Base-by-base conservation (phyloP, 30 jellyfish, hydroid and myxozoan genomes). In the Cassiopea andromeda region DNA sequence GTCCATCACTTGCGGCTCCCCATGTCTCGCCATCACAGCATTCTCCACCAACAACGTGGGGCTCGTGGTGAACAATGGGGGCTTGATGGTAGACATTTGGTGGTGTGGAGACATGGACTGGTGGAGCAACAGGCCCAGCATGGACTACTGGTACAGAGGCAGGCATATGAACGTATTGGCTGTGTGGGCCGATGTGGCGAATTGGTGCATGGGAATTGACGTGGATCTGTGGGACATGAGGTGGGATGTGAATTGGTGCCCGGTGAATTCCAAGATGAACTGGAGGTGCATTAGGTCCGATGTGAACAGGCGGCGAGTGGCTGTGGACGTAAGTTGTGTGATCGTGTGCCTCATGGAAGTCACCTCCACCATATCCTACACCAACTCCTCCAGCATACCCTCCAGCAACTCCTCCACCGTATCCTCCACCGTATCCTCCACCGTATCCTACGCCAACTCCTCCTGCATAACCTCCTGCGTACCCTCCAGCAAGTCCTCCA, bases 231-330 rank as follows among this genome's bases (percentile, higher is more conserved):
- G 98, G 97, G 9, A 94, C 98, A 75, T 94, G 98, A 45, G 98
- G 98, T 73, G 98, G 98, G 64, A 94, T 88, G 48, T 94, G 98
- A 67, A 94, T 97, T 44, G 98, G 98, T 71, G 98, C 97, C 67
- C 94, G 74, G 89, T 94, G 98, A 81, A 97, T 97, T 71, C 98
- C 98, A 54, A 94, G 80, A 57, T 94, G 98, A 64, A 94, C 94
- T 79, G 98, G 97, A 57, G 98, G 98, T 18, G 98, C 94, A 75
- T 94, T 97, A 8, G 98, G 98, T 66, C 98, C 98, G 67, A 94
- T 97, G 85, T 94, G 98, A 18, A 94, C 98, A n/a, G 94, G 94
- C 9, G 94, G 94, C 64, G 94, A 87, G 85, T 94, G 89, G 97
- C 98, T 90, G 96, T 97, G 92, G 47, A 94, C 91, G 96, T 97